phyloP scores from a whole-genome alignment of 2,797 vertebrate genomes.

The Pogoniulus pusillus region DNA sequence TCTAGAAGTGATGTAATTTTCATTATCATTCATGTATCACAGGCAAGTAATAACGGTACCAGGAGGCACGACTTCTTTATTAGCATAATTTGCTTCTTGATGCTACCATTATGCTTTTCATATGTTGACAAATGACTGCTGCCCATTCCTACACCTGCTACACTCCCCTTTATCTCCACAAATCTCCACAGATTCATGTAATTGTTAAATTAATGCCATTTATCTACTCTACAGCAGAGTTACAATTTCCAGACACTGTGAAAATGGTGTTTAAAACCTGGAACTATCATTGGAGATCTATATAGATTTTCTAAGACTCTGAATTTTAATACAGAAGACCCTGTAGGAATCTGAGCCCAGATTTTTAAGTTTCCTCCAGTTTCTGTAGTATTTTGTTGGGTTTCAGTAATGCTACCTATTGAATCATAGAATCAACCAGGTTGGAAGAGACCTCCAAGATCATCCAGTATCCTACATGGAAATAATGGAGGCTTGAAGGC shows the following conservation, averaged over 20 bases:
- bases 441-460: too few species aligned
- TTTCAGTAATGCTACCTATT: neutral
- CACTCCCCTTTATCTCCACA: neutral
- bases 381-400: neutral
- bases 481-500: neutral
- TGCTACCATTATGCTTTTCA: slow-evolving; percentile 24
- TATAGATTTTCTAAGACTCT: neutral
- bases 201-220: neutral
- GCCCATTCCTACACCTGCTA: slow-evolving; percentile 46
- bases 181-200: neutral
- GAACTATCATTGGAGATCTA: neutral
- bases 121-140: slow-evolving; percentile 56
- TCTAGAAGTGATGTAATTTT: slow-evolving; percentile 29
- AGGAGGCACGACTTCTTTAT: slow-evolving; percentile 31
- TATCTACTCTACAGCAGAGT: neutral
- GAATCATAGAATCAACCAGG: too few species aligned
- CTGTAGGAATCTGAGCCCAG: neutral
- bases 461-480: too few species aligned
- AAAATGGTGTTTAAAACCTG: neutral
- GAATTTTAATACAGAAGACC: neutral
- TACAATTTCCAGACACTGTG: neutral
- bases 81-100: slow-evolving; percentile 49
- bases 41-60: slow-evolving; percentile 12
- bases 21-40: slow-evolving; percentile 36
- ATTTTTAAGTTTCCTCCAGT: neutral